These are phyloP conservation scores for Microtus pennsylvanicus DNA, from an alignment of 2,113 vertebrate species.

Conservation along the genomic window DNA sequence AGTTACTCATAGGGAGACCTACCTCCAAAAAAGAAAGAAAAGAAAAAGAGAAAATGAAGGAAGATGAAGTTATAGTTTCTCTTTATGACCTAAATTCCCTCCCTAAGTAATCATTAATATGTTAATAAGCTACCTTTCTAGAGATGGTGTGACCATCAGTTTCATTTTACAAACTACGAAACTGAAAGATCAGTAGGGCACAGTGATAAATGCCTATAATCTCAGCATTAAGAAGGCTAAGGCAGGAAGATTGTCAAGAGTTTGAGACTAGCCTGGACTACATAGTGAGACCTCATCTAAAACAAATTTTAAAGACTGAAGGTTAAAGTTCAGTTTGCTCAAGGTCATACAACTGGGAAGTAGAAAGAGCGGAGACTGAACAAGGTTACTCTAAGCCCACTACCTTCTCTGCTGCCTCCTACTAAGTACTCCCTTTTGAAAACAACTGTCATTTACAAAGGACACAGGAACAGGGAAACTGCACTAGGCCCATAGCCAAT, in stretches of 20 bases:
- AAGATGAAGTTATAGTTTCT: neutral
- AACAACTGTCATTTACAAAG: conserved; percentile 36
- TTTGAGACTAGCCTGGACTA: neutral
- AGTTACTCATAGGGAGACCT: neutral
- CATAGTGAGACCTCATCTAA: neutral
- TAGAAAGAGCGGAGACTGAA: neutral
- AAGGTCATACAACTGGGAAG: neutral
- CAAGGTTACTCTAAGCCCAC: neutral
- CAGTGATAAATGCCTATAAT: neutral
- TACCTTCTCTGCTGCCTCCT: neutral
- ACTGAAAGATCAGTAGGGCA: neutral
- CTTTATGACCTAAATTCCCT: conserved; percentile 5
- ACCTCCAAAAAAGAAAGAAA: neutral
- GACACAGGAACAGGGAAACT: conserved; percentile 35
- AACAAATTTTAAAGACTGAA: neutral
- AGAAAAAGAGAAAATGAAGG: too few relatives aligned
- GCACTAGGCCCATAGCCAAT: conserved; percentile 1
- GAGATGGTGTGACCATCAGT: conserved; percentile 4
- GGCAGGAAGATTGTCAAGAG: neutral
- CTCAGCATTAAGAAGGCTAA: neutral
- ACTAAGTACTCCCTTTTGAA: neutral
- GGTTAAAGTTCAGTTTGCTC: neutral
- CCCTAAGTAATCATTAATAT: neutral
- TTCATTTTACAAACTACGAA: conserved; percentile 33
- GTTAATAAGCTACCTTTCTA: conserved; percentile 7